Base-by-base conservation (phyloP, 1,140 invertebrate species). In the Drosophila neocordata region DNA sequence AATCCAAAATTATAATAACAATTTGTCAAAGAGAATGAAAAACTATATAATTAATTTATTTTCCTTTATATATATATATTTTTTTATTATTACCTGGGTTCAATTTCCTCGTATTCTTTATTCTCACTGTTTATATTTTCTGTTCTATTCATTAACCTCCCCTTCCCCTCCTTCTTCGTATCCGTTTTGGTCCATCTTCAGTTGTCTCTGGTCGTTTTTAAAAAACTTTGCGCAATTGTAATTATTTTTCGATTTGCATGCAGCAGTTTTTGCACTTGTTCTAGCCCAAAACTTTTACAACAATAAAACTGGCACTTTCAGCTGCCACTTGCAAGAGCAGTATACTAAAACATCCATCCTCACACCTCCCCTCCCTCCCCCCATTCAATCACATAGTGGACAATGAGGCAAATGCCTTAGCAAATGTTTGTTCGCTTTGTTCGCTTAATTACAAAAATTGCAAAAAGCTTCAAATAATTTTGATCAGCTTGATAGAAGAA, bases 231-330 rank as follows among this genome's bases (percentile, higher is more conserved):
- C 73, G 68, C 75, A 77, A 77, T 77, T 77, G 75, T 77, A 77
- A 77, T 77, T 77, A 77, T 77, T 77, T 77, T 77, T 77, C 75
- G 75, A 77, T 77, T 77, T 77, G 75, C 75, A 77, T 77, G 75
- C 75, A 63, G 75, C 75, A 77, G 68, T 77, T 77, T 75, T 77
- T 77, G 31, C 73, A 77, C 73, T 76, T 77, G 75, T 77, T 15
- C 73, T 62, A 48, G 44, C 57, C 41, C 41, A 48, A 24, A 48
- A 77, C 77, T 74, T 77, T 77, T 77, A 57, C 74, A 77, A 70
- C 73, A 77, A 77, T 77, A 77, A 77, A 77, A 70, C 60, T 77
- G 67, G 67, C 74, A 77, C 66, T 77, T 77, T 71, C 61, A 77
- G 62, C 73, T 77, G 73, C 67, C 73, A 77, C 73, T 77, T 69